Conservation (phyloP, 2,113 vertebrate species). For the Aplodontia rufa region DNA sequence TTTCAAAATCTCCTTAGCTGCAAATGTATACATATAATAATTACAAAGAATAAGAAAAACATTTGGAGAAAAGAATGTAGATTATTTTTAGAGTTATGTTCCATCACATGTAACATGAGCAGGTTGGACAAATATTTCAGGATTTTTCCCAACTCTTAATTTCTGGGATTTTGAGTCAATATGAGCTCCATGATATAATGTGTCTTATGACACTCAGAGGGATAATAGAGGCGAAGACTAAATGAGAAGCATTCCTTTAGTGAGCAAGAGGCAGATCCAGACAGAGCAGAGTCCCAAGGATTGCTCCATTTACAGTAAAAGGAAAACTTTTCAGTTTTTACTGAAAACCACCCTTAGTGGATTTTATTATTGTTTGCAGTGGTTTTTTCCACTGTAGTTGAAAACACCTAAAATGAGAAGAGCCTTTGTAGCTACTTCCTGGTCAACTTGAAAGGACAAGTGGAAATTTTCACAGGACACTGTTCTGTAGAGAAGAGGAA, state of each 20-base stretch:
- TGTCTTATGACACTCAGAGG: not conserved
- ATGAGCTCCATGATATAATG: not conserved
- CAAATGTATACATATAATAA: not conserved
- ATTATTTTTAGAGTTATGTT: not conserved
- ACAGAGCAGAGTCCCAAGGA: not conserved
- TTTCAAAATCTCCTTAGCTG: not conserved
- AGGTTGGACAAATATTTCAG: not conserved
- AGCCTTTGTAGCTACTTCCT: not conserved
- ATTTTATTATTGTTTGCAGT: slow-evolving; percentile 42
- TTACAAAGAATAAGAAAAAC: not conserved
- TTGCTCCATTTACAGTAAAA: not conserved
- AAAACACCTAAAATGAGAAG: slow-evolving; percentile 28
- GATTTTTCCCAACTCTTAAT: not conserved
- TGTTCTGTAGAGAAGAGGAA: not conserved
- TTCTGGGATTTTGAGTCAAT: not conserved
- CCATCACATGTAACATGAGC: not conserved
- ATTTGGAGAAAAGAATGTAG: not conserved
- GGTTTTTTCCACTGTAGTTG: not conserved
- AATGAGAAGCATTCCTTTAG: not conserved
- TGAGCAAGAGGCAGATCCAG: not conserved
- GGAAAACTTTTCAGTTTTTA: not conserved
- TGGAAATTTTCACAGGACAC: not conserved
- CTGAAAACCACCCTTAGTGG: not conserved
- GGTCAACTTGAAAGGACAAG: not conserved
- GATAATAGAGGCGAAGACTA: not conserved